Base-by-base conservation (phyloP, 2,797 vertebrate genomes). In the Discoglossus pictus region DNA sequence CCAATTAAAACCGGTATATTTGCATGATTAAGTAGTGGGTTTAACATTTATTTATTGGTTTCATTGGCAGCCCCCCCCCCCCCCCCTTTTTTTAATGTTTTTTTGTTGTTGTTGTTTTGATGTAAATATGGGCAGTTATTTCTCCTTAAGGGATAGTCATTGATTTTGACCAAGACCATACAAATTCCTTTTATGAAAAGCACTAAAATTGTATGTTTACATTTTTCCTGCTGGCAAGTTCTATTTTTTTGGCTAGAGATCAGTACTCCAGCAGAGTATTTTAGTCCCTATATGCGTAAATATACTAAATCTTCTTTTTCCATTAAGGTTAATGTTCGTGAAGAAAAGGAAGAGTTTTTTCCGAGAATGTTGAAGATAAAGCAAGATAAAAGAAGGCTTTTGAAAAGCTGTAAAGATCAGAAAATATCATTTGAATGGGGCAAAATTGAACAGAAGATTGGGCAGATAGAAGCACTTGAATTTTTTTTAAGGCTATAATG, bases 241-340 rank as follows among this genome's bases (percentile, higher is more conserved):
- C 73, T 55, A 82, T 13, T 84, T 86, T 83, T 76, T 86, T 85
- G 84, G n/a, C 85, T 90, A 87, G 86, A 81, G 80, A 83, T 85
- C 84, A 88, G 78, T 87, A 87, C 83, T 87, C 87, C 90, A 90
- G 87, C 86, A 92, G 89, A 88, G 87, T 89, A 88, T 91, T 89
- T 83, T 91, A 90, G 92, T 92, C 88, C 85, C 85, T 86, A 90
- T 92, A 89, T 96, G 91, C 91, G 93, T 94, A 94, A 94, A 94
- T 92, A 92, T 93, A 94, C 93, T 96, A 92, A 97, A 96, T 97
- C 94, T 97, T 96, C 91, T 96, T 97, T 94, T 97, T 96, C 93
- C 92, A 94, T 94, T 93, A 96, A 97, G 93, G 94, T 95, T 94
- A 96, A 94, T 97, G 92, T 91, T 93, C 93, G 92, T 92, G 94